phyloP scores from a whole-genome alignment of 1,140 invertebrate species.

The Solenopsis fugax region DNA sequence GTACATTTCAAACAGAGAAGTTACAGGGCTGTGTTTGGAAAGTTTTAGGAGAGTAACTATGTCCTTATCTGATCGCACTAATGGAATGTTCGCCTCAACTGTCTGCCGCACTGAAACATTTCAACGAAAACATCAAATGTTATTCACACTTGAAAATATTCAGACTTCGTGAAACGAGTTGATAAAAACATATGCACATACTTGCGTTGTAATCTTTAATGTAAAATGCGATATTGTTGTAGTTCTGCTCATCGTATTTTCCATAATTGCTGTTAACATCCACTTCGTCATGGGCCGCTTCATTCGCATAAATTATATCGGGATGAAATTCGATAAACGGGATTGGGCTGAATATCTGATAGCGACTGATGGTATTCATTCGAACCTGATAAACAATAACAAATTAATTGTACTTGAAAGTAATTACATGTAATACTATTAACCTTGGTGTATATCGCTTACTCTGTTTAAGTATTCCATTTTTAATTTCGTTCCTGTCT shows the following conservation, averaged over 20 bases:
- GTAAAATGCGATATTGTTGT: slow-evolving; percentile 93
- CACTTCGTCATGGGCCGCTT: slow-evolving; percentile 88
- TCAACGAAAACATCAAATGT: slow-evolving; percentile 20
- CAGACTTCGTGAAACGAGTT: slow-evolving; percentile 2
- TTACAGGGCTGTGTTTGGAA: slow-evolving; percentile 75
- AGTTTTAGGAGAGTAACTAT: slow-evolving; percentile 86
- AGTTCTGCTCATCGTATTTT: slow-evolving; percentile 92
- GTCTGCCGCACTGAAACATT: slow-evolving; percentile 88
- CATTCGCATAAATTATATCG: slow-evolving; percentile 87
- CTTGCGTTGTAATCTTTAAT: slow-evolving; percentile 92
- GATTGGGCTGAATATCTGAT: slow-evolving; percentile 93
- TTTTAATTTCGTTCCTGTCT: slow-evolving; percentile 90
- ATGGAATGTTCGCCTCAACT: slow-evolving; percentile 88
- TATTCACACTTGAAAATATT: slow-evolving; percentile 37
- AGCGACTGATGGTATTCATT: slow-evolving; percentile 94
- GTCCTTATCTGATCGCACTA: slow-evolving; percentile 89
- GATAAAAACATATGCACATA: slow-evolving; percentile 81
- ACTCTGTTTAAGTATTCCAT: slow-evolving; percentile 94
- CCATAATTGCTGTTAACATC: slow-evolving; percentile 93
- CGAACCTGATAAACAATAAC: slow-evolving; percentile 87
- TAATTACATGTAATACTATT: background rate
- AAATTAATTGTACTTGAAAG: slow-evolving; percentile 32
- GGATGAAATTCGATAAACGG: slow-evolving; percentile 93
- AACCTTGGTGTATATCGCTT: slow-evolving; percentile 72
- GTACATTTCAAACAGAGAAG: slow-evolving; percentile 90